These are phyloP conservation scores for Sorex araneus DNA, from an alignment of 2,113 vertebrate genomes.

Conservation along the genomic window DNA sequence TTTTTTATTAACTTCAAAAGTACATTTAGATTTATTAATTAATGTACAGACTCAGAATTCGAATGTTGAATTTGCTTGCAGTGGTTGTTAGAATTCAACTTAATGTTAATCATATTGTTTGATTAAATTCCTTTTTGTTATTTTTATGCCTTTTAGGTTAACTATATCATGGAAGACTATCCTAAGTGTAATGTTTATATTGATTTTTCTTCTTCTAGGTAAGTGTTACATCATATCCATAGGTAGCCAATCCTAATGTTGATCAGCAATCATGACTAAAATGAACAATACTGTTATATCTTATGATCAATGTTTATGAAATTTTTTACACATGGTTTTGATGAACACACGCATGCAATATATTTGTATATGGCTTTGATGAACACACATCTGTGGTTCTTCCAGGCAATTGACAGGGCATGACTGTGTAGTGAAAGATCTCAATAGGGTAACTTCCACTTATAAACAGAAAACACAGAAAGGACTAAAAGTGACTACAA, in stretches of 20 bases:
- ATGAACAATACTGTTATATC: too few species aligned
- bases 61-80: too few species aligned
- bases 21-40: neutral
- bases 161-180: slow-evolving; percentile 44
- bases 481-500: neutral
- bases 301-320: too few species aligned
- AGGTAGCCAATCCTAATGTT: too few species aligned
- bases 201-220: slow-evolving; percentile 73
- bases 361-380: too few species aligned
- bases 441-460: neutral
- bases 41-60: neutral
- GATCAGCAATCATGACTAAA: too few species aligned
- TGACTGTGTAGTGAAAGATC: neutral
- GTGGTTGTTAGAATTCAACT: neutral
- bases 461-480: neutral
- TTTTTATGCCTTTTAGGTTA: slow-evolving; percentile 48
- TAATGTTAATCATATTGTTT: neutral
- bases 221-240: slow-evolving; percentile 30
- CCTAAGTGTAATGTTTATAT: neutral
- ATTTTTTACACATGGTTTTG: too few species aligned
- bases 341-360: too few species aligned
- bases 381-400: too few species aligned
- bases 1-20: neutral
- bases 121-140: neutral
- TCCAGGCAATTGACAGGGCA: neutral